These are phyloP conservation scores for Drosophila insularis DNA, from an alignment of 1,140 invertebrate species.

Conservation along the genomic window DNA sequence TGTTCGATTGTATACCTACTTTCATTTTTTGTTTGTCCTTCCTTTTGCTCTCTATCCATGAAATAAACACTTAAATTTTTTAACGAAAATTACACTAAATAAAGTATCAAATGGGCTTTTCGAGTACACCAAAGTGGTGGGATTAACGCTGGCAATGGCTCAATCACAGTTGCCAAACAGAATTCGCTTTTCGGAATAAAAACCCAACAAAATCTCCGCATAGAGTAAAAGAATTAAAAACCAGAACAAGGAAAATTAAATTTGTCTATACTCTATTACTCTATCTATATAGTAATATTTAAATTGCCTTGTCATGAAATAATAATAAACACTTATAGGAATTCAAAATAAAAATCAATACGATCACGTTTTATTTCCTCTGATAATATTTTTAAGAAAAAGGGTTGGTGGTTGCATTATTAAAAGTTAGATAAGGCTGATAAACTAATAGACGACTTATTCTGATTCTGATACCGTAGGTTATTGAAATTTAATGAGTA, in stretches of 20 bases:
- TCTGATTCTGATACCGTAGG: too few relatives aligned
- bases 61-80: constrained; percentile 54
- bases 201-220: constrained; percentile 31
- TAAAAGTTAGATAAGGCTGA: too few relatives aligned
- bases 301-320: too few relatives aligned
- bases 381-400: too few relatives aligned
- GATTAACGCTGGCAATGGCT: constrained; percentile 56
- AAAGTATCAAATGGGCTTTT: constrained; percentile 70
- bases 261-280: neutral
- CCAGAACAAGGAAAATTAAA: neutral
- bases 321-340: too few relatives aligned
- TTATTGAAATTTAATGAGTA: too few relatives aligned
- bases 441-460: too few relatives aligned
- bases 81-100: constrained; percentile 62
- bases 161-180: constrained; percentile 58
- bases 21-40: constrained; percentile 6
- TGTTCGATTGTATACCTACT: constrained; percentile 6
- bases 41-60: constrained; percentile 44
- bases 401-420: too few relatives aligned
- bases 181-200: constrained; percentile 27
- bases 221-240: constrained; percentile 30
- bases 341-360: too few relatives aligned
- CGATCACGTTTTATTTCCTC: too few relatives aligned
- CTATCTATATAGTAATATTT: neutral
- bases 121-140: constrained; percentile 45